phyloP scores from a whole-genome alignment of 37 sponge, comb jelly and placozoan species.

The Beroe forskalii region DNA sequence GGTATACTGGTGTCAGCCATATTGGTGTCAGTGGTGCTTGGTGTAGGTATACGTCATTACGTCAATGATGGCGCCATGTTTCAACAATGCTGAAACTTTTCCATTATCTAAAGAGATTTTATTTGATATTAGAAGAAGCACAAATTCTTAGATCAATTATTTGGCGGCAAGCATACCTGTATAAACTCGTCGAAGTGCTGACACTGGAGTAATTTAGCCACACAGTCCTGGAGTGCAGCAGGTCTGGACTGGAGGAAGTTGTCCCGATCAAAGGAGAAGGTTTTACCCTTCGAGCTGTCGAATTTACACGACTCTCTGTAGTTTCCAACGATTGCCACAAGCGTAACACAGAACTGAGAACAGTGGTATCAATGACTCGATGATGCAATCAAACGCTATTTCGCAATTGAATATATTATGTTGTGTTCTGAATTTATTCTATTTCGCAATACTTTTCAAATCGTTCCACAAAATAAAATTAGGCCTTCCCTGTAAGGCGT shows the following conservation, averaged over 20 bases:
- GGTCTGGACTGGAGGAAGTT: slow-evolving; percentile 45
- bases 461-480: too few species aligned
- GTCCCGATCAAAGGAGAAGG: slow-evolving; percentile 57
- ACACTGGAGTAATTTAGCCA: slow-evolving; percentile 19
- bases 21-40: too few species aligned
- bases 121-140: too few species aligned
- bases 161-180: too few species aligned
- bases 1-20: too few species aligned
- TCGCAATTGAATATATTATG: not conserved
- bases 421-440: not conserved
- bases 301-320: slow-evolving; percentile 38
- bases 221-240: not conserved
- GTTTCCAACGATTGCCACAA: slow-evolving; percentile 55
- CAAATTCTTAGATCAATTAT: too few species aligned
- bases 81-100: too few species aligned
- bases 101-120: too few species aligned
- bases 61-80: too few species aligned
- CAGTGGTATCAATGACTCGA: not conserved
- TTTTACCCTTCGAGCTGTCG: slow-evolving; percentile 29
- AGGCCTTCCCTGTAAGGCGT: too few species aligned
- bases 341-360: slow-evolving; percentile 54
- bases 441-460: too few species aligned
- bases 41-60: too few species aligned
- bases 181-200: slow-evolving; percentile 64
- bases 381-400: not conserved